Evolutionary conservation across 2,113 vertebrate species (phyloP), one percentile per base, ranked within the genome.

Genomic region (Rhynchomys soricoides): DNA sequence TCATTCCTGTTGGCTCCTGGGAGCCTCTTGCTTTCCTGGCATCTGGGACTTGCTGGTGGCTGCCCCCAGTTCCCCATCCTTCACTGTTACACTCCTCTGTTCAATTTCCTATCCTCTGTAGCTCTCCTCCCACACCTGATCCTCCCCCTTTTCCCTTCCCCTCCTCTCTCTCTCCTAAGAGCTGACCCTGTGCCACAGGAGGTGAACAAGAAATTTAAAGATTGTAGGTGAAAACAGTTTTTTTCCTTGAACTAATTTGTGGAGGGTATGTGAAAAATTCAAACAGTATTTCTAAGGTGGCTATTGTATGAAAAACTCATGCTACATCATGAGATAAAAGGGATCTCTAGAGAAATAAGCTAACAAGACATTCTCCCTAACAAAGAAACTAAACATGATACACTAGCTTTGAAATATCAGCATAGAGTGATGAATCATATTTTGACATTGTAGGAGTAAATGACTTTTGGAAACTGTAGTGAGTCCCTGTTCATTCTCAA

Each of bases 401-500:
- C 26, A 75, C 90, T 96, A 91, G 43, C 94, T 95, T 96, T 96
- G 95, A 97, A 96, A 96, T 83, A 70, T 70, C 96, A 97, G n/a
- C 81, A 73, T 83, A 89, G 64, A 88, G 92, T 96, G 89, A 94
- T 96, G 88, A 96, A 96, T 96, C 77, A 81, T 59, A 97, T 91
- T 97, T 97, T 97, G 92, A 97, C 77, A 96, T 92, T 96, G 57
- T 55, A 57, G 64, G 94, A 96, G 64, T 75, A 96, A 96, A 93
- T 97, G 78, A 95, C 89, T 95, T 97, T 94, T 96, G 37, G 68
- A 97, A 96, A 93, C 91, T 77, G 26, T 87, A 45, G 52, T 11
- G 15, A 96, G 62, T 97, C 83, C 70, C 81, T 90, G 77, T 90
- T 95, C 82, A 91, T 90, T 92, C 55, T 55, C 16, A 90, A 87